Evolutionary conservation across 2,888 invertebrate species (phyloP).

Genomic region (Eugnorisma glareosa): DNA sequence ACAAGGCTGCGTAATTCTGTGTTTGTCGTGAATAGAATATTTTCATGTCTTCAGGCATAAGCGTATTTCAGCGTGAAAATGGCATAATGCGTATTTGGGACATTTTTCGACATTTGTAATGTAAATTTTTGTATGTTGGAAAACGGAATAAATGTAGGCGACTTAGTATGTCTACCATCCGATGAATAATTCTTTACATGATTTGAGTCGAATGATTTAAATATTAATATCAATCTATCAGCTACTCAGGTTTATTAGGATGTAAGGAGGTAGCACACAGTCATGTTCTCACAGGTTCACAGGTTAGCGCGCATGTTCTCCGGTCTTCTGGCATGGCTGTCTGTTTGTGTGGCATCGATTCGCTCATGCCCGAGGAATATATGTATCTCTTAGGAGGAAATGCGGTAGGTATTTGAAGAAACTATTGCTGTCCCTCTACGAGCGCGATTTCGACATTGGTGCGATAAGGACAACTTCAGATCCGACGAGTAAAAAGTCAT

Average conservation of each 20-base stretch:
- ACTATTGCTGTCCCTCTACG: too few relatives aligned
- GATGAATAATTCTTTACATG: neutral
- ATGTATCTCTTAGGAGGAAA: too few relatives aligned
- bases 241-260: neutral
- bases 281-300: neutral
- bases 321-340: too few relatives aligned
- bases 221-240: neutral
- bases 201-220: neutral
- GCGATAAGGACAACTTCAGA: too few relatives aligned
- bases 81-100: neutral
- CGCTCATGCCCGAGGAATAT: too few relatives aligned
- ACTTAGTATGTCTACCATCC: neutral
- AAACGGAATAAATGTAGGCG: neutral
- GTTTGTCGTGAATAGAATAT: conserved; percentile 45
- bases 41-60: conserved; percentile 14
- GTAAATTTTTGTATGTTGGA: neutral
- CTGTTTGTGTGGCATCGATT: too few relatives aligned
- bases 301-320: neutral
- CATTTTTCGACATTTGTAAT: conserved; percentile 4
- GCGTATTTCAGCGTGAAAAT: conserved; percentile 7
- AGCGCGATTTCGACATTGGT: too few relatives aligned
- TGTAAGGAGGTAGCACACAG: neutral
- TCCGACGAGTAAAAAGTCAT: too few relatives aligned
- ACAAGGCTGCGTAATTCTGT: conserved; percentile 38
- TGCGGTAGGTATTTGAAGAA: too few relatives aligned